Evolutionary conservation across 2,113 vertebrate genomes (phyloP), one percentile per base, ranked within the genome.

Genomic region (Micromys minutus): DNA sequence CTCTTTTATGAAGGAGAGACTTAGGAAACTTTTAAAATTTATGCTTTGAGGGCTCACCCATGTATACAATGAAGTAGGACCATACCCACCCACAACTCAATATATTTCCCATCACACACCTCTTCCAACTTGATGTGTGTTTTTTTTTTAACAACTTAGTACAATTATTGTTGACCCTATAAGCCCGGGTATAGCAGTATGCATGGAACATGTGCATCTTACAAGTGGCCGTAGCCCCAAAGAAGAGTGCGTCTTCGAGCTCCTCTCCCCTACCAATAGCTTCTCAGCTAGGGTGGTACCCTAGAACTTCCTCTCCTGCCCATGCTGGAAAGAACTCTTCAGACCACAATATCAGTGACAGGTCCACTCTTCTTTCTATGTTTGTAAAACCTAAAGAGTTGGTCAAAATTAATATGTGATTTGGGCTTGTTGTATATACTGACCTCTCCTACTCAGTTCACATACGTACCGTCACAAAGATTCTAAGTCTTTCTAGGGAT

Each of bases 191-290:
- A 3, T 12, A 5, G 45, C 59, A 47, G 9, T 34, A 13, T 3
- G 29, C 83, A 47, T 36, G 61, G 26, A 47, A 65, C 42, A 67
- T 34, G 29, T 39, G 42, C 59, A 67, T 31, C 42, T 42, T 47
- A 65, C 57, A 19, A 84, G 29, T 45, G 26, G 8, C 42, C 29
- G 0, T 47, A 21, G 17, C 17, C 10, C 42, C 29, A 47, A 36
- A 47, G 61, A 65, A 67, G 42, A 47, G 7, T 65, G 31, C 5
- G 8, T 47, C 17, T 1, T 5, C 0, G 0, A 12, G 26, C 17
- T 47, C 5, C 2, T 42, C 57, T 61, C 24, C 42, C 7, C n/a
- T 57, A 11, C 50, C 50, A n/a, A 22, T n/a, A 22, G 7, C 55
- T 17, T 26, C n/a, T 42, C 7, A 42, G n/a, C 24, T 83, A 61